phyloP scores from a whole-genome alignment of 2,888 invertebrate species.

The Rotaria sp. region DNA sequence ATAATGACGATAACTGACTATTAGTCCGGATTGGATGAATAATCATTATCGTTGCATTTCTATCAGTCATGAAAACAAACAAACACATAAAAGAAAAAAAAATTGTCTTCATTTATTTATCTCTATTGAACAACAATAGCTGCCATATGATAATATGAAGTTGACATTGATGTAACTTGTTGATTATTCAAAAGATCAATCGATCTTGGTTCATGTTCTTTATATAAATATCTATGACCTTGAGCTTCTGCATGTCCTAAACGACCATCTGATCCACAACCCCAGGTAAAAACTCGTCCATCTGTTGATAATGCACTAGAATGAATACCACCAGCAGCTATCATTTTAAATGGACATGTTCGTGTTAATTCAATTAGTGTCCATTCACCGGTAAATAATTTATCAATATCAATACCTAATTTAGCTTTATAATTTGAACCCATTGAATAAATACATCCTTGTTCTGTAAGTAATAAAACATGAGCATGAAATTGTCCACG shows the following conservation, averaged over 20 bases:
- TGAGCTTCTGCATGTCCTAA: conserved; percentile 45
- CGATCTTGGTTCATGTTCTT: neutral
- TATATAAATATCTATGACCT: conserved; percentile 19
- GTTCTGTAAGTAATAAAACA: neutral
- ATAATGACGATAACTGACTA: no score
- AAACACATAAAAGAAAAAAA: no score
- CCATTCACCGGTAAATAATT: neutral
- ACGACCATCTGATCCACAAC: conserved; percentile 52
- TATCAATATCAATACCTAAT: neutral
- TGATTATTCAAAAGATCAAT: neutral
- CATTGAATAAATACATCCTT: neutral
- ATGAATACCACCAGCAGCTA: conserved; percentile 35
- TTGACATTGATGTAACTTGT: neutral
- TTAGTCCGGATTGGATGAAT: no score
- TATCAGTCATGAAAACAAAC: no score
- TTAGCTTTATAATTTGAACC: conserved; percentile 27
- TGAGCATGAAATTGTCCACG: conserved; percentile 26
- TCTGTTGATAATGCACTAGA: conserved; percentile 44
- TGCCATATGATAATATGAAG: conserved; percentile 27
- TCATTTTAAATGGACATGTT: conserved; percentile 1
- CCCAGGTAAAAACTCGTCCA: conserved; percentile 53
- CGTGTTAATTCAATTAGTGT: neutral
- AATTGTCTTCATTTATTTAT: no score
- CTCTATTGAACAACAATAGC: neutral
- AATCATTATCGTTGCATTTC: no score